Evolutionary conservation across 2,797 vertebrate species (phyloP).

Genomic region (Ambastaia sidthimunki): DNA sequence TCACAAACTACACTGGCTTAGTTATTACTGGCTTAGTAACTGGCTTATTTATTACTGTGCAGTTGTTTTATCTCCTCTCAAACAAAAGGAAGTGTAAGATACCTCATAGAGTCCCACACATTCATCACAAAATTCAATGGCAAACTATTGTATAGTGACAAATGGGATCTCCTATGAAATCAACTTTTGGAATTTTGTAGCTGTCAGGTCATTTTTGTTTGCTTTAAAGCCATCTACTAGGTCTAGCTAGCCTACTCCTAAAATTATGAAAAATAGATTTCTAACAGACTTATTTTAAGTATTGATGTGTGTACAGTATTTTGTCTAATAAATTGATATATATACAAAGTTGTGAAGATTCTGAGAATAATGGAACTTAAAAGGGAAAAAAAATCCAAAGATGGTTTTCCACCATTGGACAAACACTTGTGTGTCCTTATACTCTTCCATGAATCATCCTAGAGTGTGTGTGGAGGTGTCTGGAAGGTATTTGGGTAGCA

Average conservation of each 20-base stretch:
- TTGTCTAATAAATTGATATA: not conserved
- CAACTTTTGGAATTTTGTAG: not conserved
- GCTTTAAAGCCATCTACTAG: not conserved
- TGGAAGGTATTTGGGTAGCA: constrained; percentile 22
- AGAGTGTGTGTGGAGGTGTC: constrained; percentile 32
- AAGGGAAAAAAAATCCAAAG: not conserved
- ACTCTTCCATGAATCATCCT: not conserved
- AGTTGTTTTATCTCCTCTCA: constrained; percentile 36
- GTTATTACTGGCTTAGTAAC: too few species aligned
- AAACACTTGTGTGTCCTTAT: too few species aligned
- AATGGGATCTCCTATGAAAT: not conserved
- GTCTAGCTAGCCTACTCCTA: not conserved
- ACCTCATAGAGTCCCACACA: not conserved
- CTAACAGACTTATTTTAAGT: not conserved
- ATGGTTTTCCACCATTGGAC: not conserved
- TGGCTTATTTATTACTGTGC: not conserved
- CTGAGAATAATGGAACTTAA: not conserved
- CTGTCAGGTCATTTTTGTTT: not conserved
- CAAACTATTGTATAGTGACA: constrained; percentile 12
- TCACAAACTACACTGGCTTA: not conserved
- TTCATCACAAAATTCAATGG: constrained; percentile 2
- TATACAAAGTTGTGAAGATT: not conserved
- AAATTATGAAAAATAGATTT: not conserved
- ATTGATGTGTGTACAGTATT: not conserved
- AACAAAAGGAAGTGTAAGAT: constrained; percentile 15